Base-by-base conservation (phyloP, 2,113 vertebrate genomes). In the Willisornis vidua region DNA sequence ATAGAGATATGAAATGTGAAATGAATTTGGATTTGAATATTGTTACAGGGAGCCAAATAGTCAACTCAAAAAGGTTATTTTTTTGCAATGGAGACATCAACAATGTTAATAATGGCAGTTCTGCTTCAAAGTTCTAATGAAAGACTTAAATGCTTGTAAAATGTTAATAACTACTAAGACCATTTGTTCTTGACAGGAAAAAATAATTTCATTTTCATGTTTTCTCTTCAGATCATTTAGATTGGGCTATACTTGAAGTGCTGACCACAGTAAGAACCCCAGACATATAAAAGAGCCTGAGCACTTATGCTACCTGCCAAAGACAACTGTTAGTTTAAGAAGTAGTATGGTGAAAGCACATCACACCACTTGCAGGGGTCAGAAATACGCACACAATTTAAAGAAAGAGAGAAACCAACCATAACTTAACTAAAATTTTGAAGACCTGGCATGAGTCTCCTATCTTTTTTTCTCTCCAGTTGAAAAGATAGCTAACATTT, bases 241-340 rank as follows among this genome's bases (percentile, higher is more conserved):
- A 67, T 54, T 91, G 84, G 78, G 65, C 86, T 96, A 81, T 63
- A 87, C 41, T 95, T 65, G 90, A 81, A 95, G 65, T 18, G 24
- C 67, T 90, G 76, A 96, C 91, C 95, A 96, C 93, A 96, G 68
- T 95, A 92, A 95, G 95, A 97, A 66, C 66, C 86, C 92, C 86
- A 97, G 96, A 96, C 95, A 80, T 77, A 96, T 89, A 96, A 96
- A 95, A 95, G 58, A 95, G 83, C 54, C 90, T 63, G 54, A 95
- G 81, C 49, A 78, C 81, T 94, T 90, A 58, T 20, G 65, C 43
- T 74, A 76, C 61, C 51, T 96, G 97, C 97, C 97, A 97, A 97
- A 93, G 75, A 96, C 25, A 96, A 97, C 90, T 96, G 89, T 97
- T 96, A 94, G 90, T 93, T 95, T 97, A 96, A 96, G 93, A 87